phyloP scores from a whole-genome alignment of 2,797 vertebrate species.

The Micromesistius poutassou region DNA sequence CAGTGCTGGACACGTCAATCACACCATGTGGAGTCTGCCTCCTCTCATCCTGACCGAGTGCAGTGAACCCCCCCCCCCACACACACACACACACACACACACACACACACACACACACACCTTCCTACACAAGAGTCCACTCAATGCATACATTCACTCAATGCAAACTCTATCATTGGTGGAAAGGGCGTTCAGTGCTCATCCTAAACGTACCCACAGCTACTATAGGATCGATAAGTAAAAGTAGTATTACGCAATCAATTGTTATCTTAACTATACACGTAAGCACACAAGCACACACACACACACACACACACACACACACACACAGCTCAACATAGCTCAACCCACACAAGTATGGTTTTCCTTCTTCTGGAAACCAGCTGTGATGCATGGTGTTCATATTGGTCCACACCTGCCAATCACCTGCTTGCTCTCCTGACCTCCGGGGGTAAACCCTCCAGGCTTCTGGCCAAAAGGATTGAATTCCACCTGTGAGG shows the following conservation, averaged over 20 bases:
- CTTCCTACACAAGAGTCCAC: neutral
- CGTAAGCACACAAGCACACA: neutral
- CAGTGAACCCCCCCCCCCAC: neutral
- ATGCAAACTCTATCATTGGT: too few relatives aligned
- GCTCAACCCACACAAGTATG: neutral
- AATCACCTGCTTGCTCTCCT: neutral
- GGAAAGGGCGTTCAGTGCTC: neutral
- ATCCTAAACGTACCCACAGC: neutral
- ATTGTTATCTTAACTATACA: too few relatives aligned
- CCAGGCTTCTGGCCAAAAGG: neutral
- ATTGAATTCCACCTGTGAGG: neutral
- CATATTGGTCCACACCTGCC: neutral
- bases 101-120: constrained; percentile 3
- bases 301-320: neutral
- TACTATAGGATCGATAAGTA: neutral
- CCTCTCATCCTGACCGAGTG: neutral
- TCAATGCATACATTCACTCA: too few relatives aligned
- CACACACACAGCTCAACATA: neutral
- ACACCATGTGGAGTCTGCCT: neutral
- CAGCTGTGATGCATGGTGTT: neutral
- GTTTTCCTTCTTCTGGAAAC: neutral
- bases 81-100: neutral
- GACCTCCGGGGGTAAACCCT: neutral
- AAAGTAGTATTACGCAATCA: too few relatives aligned
- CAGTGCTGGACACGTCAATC: neutral